Conservation (phyloP, 2,797 vertebrate genomes). For the Gila robusta region DNA sequence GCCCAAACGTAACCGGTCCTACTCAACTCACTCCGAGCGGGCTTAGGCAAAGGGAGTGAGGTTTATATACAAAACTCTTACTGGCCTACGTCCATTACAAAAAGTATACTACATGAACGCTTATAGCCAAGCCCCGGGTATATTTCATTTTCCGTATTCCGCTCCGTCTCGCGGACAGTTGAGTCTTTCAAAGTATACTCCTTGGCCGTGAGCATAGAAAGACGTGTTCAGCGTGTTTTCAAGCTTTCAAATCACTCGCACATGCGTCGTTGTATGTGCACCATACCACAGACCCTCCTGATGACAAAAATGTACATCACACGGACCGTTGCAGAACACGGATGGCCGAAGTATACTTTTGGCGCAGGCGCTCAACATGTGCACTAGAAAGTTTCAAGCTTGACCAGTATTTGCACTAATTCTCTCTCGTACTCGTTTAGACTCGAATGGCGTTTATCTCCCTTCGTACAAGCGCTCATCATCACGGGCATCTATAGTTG, state of each 20-base stretch:
- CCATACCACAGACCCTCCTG: too few relatives aligned
- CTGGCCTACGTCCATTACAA: too few relatives aligned
- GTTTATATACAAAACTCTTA: too few relatives aligned
- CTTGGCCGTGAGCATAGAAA: not conserved
- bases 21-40: too few relatives aligned
- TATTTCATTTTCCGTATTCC: not conserved
- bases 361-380: not conserved
- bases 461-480: not conserved
- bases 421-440: not conserved
- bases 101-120: not conserved
- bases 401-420: not conserved
- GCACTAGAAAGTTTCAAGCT: not conserved
- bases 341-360: not conserved
- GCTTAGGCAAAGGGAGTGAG: too few relatives aligned
- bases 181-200: not conserved
- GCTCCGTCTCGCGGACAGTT: not conserved
- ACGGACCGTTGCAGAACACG: not conserved
- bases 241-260: not conserved
- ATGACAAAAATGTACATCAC: not conserved
- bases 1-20: too few relatives aligned
- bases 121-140: not conserved
- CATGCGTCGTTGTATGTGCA: not conserved
- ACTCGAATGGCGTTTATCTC: not conserved
- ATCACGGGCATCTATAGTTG: not conserved
- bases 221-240: not conserved